phyloP scores from a whole-genome alignment of 2,888 invertebrate species.

The Caradrina kadenii region DNA sequence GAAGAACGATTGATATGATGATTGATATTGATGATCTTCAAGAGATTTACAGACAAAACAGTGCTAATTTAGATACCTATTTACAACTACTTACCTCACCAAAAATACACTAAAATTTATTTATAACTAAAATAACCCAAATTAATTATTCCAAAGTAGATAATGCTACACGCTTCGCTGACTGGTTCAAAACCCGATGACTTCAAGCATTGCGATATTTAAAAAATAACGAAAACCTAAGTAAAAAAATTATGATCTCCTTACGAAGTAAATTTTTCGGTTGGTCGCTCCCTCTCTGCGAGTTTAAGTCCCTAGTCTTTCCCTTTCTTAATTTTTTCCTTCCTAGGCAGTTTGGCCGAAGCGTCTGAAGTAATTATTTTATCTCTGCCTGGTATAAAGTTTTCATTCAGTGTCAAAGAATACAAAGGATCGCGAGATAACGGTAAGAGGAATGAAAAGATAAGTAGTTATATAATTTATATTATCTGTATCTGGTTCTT shows the following conservation, averaged over 20 bases:
- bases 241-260: slow-evolving; percentile 57
- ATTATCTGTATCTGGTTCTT: slow-evolving; percentile 26
- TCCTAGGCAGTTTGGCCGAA: slow-evolving; percentile 54
- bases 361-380: slow-evolving; percentile 62
- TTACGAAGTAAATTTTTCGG: slow-evolving; percentile 64
- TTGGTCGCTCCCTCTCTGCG: slow-evolving; percentile 54
- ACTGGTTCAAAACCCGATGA: slow-evolving; percentile 47
- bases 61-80: no score
- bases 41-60: neutral
- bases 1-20: no score
- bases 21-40: neutral
- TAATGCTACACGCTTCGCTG: slow-evolving; percentile 52
- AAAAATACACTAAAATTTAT: neutral
- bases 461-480: slow-evolving; percentile 35
- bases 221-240: slow-evolving; percentile 51
- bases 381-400: slow-evolving; percentile 55
- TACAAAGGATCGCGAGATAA: slow-evolving; percentile 52
- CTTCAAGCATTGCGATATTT: slow-evolving; percentile 52
- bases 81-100: neutral
- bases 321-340: slow-evolving; percentile 48
- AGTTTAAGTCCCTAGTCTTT: slow-evolving; percentile 52
- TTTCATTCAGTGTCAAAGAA: slow-evolving; percentile 49
- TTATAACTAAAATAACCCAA: slow-evolving; percentile 46
- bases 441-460: slow-evolving; percentile 32
- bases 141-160: slow-evolving; percentile 57